A percentile compares a stretch with the other conserved stretches of the same genome.
Conservation (phyloP, 2,797 vertebrate species). For the Aplochiton taeniatus region DNA sequence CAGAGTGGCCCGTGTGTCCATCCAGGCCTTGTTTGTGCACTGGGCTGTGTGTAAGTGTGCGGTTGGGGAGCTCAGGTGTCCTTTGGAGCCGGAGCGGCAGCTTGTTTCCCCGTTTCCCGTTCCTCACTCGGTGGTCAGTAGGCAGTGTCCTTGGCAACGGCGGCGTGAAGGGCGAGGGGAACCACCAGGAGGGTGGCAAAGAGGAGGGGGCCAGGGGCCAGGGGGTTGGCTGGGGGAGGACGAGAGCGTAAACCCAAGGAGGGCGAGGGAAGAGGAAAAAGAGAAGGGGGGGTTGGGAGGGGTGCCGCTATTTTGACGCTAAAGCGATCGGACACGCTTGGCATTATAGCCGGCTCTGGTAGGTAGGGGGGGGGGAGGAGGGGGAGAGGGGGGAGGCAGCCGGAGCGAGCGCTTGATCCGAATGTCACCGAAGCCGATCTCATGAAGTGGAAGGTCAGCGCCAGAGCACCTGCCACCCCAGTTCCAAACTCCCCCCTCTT, state of each 20-base stretch:
- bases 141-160: slow-evolving; percentile 39
- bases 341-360: slow-evolving; percentile 65
- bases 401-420: slow-evolving; percentile 69
- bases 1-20: background rate
- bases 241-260: slow-evolving; percentile 15
- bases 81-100: slow-evolving; percentile 33
- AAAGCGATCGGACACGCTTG: slow-evolving; percentile 77
- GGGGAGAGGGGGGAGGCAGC: slow-evolving; percentile 31
- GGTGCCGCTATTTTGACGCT: slow-evolving; percentile 71
- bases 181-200: slow-evolving; percentile 17
- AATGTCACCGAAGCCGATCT: slow-evolving; percentile 80
- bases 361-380: slow-evolving; percentile 43
- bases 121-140: slow-evolving; percentile 39
- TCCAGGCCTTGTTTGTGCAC: slow-evolving; percentile 45
- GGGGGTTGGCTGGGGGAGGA: too few relatives aligned
- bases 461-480: slow-evolving; percentile 73
- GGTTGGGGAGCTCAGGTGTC: slow-evolving; percentile 52
- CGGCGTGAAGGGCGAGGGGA: slow-evolving; percentile 54
- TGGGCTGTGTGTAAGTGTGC: slow-evolving; percentile 39
- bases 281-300: background rate
- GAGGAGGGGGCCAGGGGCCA: slow-evolving; percentile 11
- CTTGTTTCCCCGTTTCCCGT: slow-evolving; percentile 28
- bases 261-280: slow-evolving; percentile 16
- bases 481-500: slow-evolving; percentile 45
- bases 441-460: slow-evolving; percentile 80